Conservation (phyloP, 2,888 invertebrate species). For the Luperina nickerlii region DNA sequence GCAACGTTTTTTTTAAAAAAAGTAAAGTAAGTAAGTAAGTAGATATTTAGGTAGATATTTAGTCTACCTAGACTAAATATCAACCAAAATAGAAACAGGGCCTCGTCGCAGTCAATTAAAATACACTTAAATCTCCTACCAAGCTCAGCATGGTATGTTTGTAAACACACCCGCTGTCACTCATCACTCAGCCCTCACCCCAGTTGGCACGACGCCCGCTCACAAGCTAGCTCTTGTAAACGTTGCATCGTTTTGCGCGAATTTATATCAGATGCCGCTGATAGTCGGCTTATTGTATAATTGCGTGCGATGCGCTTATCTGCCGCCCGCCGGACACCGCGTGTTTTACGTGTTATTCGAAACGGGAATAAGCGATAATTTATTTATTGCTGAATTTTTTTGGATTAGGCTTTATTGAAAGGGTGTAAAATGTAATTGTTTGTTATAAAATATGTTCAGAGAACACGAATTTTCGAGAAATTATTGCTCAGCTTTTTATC, state of each 20-base stretch:
- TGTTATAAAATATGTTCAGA: background rate
- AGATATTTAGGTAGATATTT: too few relatives aligned
- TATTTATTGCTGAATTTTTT: slow-evolving; percentile 1
- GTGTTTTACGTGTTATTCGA: slow-evolving; percentile 15
- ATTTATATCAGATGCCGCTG: slow-evolving; percentile 75
- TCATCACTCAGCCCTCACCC: slow-evolving; percentile 45
- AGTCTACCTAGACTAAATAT: background rate
- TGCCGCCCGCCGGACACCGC: slow-evolving; percentile 14
- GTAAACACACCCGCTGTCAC: slow-evolving; percentile 25
- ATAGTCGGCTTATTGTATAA: slow-evolving; percentile 76
- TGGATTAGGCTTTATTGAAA: background rate
- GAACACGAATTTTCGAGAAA: background rate
- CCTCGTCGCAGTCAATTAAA: background rate
- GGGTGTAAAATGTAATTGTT: background rate
- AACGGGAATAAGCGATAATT: slow-evolving; percentile 11
- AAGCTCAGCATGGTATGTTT: background rate
- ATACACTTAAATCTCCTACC: background rate
- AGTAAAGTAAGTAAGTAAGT: too few relatives aligned
- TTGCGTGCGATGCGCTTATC: slow-evolving; percentile 60
- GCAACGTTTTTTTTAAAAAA: too few relatives aligned
- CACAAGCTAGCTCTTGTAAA: slow-evolving; percentile 71
- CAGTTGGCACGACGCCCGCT: slow-evolving; percentile 68
- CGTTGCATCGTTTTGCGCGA: slow-evolving; percentile 74
- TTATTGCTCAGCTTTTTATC: background rate
- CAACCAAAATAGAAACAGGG: background rate